Base-by-base conservation (phyloP, 2,888 invertebrate genomes). In the Plutella xylostella region DNA sequence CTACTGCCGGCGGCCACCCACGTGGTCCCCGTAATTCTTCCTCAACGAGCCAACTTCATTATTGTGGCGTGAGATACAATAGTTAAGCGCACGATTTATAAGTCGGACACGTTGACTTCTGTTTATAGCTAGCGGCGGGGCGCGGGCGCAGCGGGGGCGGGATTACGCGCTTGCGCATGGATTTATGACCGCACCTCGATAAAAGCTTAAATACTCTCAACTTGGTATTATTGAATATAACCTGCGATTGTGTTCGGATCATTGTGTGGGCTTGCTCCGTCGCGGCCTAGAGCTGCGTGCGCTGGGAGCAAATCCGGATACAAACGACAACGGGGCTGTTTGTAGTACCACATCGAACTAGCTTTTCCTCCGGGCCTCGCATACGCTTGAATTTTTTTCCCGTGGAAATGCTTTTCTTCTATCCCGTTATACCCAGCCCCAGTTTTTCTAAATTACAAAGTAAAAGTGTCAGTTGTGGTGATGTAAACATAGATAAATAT, bases 11-110 rank as follows among this genome's bases (percentile, higher is more conserved):
- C 69, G 56, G 58, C 83, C 83, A 82, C 83, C 82, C 83, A 82
- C 80, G 76, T 74, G 77, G 79, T 68, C 63, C 65, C 72, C 67
- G 76, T 83, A 80, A 67, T 75, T 83, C 82, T 80, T 75, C 76
- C 73, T 68, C 72, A 80, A 79, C 76, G 80, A 82, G 79, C 80
- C 75, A 80, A 83, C 82, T 80, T 83, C 80, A 83, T 83, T 82
- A 83, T 82, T 82, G 80, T 83, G 80, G 79, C 74, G 68, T 72
- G 75, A 79, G 80, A 80, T 82, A 83, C 83, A 82, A 82, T 82
- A 80, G 82, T 80, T 82, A 82, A 82, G 83, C 79, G 65, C 73
- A 80, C 77, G 80, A 83, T 83, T 82, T 83, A 83, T 83, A 79
- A 77, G 79, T 75, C 75, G 72, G 74, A 82, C 82, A 83, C 80